Conservation (phyloP, 1,140 invertebrate species). For the Lucilia sericata region DNA sequence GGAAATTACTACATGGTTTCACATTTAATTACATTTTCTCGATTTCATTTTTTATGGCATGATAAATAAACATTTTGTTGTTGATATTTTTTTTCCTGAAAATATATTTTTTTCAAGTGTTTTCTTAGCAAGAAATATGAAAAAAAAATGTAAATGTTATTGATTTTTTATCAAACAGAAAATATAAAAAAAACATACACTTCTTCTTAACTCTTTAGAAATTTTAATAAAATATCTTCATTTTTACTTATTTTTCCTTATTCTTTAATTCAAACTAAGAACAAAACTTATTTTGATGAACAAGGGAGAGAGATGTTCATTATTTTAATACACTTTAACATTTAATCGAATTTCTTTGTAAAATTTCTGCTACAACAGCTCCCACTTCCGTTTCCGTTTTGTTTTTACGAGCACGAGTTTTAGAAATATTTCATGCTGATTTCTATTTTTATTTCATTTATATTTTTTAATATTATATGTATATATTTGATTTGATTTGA, state of each 20-base stretch:
- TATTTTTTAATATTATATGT: background rate
- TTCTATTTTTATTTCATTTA: background rate
- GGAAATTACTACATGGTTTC: background rate
- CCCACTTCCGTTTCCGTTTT: conserved; percentile 11
- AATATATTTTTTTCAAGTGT: background rate
- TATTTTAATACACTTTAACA: background rate
- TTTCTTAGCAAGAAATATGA: background rate
- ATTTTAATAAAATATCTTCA: background rate
- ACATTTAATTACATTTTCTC: conserved; percentile 61
- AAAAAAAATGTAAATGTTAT: background rate
- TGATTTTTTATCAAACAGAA: background rate
- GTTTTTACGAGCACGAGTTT: background rate
- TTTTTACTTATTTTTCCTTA: background rate
- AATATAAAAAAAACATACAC: background rate
- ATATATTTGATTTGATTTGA: background rate
- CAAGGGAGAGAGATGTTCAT: background rate
- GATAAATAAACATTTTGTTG: conserved; percentile 55
- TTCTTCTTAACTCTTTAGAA: background rate
- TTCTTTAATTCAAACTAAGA: background rate
- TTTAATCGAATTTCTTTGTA: background rate
- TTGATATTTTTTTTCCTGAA: background rate
- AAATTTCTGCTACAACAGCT: background rate
- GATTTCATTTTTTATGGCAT: conserved; percentile 57
- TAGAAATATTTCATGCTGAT: background rate
- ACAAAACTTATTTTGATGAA: background rate